Base-by-base conservation (phyloP, 2,888 invertebrate genomes). In the Leucoma salicis region DNA sequence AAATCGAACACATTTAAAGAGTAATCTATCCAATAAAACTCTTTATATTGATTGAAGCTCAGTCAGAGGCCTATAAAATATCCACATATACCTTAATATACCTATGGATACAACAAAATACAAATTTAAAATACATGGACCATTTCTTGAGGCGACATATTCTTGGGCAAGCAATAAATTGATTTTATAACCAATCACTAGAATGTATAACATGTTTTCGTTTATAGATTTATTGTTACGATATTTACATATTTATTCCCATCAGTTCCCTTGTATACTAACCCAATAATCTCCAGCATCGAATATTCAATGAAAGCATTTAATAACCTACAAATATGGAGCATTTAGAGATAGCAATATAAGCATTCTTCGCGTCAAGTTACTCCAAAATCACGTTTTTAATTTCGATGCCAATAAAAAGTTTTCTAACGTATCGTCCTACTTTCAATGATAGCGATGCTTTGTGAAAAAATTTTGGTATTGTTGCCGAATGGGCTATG, bases 401-500 rank as follows among this genome's bases (percentile, higher is more conserved):
- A 58, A 66, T 63, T 62, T 53, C 42, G 36, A 46, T 44, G 27
- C 47, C 44, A 44, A 58, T 59, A 63, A 62, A 67, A 72, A 62
- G 32, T 41, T 40, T 47, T 53, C 45, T 39, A 46, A 57, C 57
- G 57, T 45, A 46, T 52, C 47, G 53, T 49, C 31, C 60, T 39
- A 63, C 50, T 65, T 63, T 55, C 52, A 43, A 57, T 35, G 37
- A 43, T 31, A 37, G 40, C 51, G 44, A 53, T 52, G 54, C 63
- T 63, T 58, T 62, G 54, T 61, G 58, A 63, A 63, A 56, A 61
- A 61, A 56, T 45, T 55, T 3, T 3, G 21, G 8, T 21, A 63
- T 70, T 70, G 51, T 70, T 60, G 59, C 60, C 52, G 50, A 70
- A 74, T 73, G 58, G 63, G 57, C 63, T 72, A 63, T 76, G 66